Conservation (phyloP, 2,797 vertebrate genomes). For the Lagorchestes hirsutus region DNA sequence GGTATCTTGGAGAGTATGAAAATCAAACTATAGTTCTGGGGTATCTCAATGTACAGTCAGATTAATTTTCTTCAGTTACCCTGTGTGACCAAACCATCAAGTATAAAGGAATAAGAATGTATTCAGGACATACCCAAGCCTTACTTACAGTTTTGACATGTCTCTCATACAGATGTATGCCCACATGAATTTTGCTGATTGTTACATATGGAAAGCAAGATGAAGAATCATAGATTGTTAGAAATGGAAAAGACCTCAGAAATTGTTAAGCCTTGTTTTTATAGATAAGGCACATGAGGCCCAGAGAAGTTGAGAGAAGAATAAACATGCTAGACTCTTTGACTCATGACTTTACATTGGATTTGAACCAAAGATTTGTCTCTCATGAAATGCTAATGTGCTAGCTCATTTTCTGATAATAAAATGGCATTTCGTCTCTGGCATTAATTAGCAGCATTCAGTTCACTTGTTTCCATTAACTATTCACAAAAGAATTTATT, state of each 20-base stretch:
- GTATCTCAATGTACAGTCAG: not conserved
- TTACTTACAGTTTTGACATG: not conserved
- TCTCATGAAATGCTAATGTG: slow-evolving; percentile 20
- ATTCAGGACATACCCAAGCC: not conserved
- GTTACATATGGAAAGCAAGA: not conserved
- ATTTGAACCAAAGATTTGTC: slow-evolving; percentile 9
- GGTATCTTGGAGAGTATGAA: not conserved
- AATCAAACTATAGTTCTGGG: not conserved
- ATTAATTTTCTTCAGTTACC: not conserved
- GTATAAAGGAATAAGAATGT: not conserved
- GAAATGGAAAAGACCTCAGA: not conserved
- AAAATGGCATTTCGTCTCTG: slow-evolving; percentile 13
- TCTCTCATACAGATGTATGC: not conserved
- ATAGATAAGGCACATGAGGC: not conserved
- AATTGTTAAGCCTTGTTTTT: not conserved
- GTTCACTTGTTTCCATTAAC: not conserved
- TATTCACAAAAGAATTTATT: not conserved
- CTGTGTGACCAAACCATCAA: not conserved
- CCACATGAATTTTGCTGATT: not conserved
- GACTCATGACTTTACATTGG: slow-evolving; percentile 27
- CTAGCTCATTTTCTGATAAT: slow-evolving; percentile 19
- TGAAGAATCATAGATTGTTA: not conserved
- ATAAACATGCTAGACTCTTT: not conserved
- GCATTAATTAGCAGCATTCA: not conserved
- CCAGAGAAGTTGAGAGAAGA: not conserved